Percentiles rank a stretch among this genome's conserved stretches.
These are phyloP conservation scores for Gila robusta DNA, from an alignment of 2,797 vertebrate species.

Conservation along the genomic window DNA sequence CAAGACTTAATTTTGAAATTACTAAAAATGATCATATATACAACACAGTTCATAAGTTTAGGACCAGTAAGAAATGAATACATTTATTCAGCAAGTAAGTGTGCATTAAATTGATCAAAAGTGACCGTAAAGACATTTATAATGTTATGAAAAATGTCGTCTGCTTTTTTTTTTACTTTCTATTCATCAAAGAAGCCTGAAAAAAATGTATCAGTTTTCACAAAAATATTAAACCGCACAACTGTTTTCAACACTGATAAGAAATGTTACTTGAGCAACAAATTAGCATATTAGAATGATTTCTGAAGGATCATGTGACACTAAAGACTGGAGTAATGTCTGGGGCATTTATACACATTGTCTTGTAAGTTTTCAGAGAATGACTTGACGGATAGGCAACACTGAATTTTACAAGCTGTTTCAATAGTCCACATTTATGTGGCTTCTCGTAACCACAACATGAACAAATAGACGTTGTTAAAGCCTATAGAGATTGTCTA, in stretches of 20 bases:
- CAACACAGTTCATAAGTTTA: background rate
- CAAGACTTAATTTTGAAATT: background rate
- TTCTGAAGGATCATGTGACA: background rate
- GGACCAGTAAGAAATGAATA: background rate
- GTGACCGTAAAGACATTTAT: background rate
- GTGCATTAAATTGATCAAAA: background rate
- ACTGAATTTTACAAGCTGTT: constrained; percentile 1
- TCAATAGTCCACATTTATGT: background rate
- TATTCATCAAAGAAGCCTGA: background rate
- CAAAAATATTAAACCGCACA: background rate
- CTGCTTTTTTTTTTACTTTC: background rate
- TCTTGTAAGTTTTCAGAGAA: background rate
- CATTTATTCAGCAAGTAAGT: background rate
- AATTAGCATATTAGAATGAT: background rate
- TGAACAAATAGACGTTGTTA: constrained; percentile 1
- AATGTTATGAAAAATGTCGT: background rate
- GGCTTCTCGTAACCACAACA: background rate
- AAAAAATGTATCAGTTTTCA: background rate
- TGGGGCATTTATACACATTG: background rate
- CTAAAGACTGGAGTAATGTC: background rate
- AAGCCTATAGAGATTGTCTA: background rate
- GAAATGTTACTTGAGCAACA: background rate
- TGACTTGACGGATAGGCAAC: background rate
- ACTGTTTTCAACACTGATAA: background rate
- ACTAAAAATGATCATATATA: background rate